phyloP scores from a whole-genome alignment of 2,888 invertebrate species.

The Adelognathus sp. region DNA sequence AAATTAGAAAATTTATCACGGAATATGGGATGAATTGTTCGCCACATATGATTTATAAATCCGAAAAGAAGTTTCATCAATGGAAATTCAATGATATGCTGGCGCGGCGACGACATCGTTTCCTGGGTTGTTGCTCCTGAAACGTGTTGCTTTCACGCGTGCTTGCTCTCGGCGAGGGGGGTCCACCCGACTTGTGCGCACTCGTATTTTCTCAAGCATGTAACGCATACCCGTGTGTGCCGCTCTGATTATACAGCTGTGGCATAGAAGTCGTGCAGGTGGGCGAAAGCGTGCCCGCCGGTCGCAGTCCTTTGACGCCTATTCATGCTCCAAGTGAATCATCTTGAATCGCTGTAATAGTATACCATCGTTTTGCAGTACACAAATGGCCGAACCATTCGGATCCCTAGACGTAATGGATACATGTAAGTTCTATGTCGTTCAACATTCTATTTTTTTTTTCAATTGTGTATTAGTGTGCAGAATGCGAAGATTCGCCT shows the following conservation, averaged over 20 bases:
- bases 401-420: too few species aligned
- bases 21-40: too few species aligned
- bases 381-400: too few species aligned
- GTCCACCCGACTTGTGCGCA: slow-evolving; percentile 15
- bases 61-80: slow-evolving; percentile 21
- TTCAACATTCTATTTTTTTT: too few species aligned
- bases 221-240: slow-evolving; percentile 6
- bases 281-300: slow-evolving; percentile 15
- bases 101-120: slow-evolving; percentile 12
- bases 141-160: slow-evolving; percentile 58
- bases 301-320: slow-evolving; percentile 1
- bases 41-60: slow-evolving; percentile 2
- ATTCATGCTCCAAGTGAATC: neutral
- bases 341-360: neutral
- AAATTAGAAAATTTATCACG: too few species aligned
- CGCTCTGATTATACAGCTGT: slow-evolving; percentile 50
- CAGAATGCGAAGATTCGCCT: too few species aligned
- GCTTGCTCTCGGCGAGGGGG: slow-evolving; percentile 36
- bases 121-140: slow-evolving; percentile 53
- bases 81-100: slow-evolving; percentile 38
- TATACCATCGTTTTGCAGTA: too few species aligned
- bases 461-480: too few species aligned
- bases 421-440: too few species aligned
- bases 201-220: slow-evolving; percentile 6
- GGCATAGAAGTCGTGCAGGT: slow-evolving; percentile 47